Conservation (phyloP, 2,113 vertebrate genomes). For the Puma concolor region DNA sequence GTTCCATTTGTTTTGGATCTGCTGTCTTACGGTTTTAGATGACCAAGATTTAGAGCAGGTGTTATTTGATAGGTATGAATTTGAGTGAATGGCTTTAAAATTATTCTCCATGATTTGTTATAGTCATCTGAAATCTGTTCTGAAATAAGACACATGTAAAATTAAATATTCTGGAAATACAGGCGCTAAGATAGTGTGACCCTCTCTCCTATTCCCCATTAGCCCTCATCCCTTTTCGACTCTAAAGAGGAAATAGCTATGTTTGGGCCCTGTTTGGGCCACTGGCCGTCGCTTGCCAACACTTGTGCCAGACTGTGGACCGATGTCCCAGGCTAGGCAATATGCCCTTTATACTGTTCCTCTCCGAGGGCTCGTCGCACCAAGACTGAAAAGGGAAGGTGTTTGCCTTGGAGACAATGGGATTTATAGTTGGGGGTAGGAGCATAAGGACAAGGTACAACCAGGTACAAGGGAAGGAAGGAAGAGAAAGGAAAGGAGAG, state of each 20-base stretch:
- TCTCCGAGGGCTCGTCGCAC: not conserved
- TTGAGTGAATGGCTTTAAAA: not conserved
- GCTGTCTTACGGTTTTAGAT: not conserved
- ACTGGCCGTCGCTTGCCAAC: not conserved
- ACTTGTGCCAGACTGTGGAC: not conserved
- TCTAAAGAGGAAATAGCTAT: not conserved
- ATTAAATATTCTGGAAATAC: not conserved
- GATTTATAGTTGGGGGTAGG: not conserved
- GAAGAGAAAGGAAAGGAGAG: not conserved
- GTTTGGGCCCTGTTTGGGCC: not conserved
- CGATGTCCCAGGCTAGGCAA: not conserved
- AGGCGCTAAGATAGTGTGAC: not conserved
- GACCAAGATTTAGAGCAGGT: not conserved
- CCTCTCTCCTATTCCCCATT: accelerated
- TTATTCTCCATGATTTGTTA: not conserved
- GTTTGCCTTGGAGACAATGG: not conserved
- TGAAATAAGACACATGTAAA: not conserved
- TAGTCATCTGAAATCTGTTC: not conserved
- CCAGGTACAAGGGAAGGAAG: not conserved
- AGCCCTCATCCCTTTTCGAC: not conserved
- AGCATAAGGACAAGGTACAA: not conserved
- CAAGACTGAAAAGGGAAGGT: not conserved
- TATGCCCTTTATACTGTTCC: not conserved
- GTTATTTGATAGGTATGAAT: not conserved
- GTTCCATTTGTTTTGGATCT: not conserved